Percentiles rank a stretch among this genome's conserved stretches.
Conservation (phyloP, 2,113 vertebrate species). For the Barnardius zonarius region DNA sequence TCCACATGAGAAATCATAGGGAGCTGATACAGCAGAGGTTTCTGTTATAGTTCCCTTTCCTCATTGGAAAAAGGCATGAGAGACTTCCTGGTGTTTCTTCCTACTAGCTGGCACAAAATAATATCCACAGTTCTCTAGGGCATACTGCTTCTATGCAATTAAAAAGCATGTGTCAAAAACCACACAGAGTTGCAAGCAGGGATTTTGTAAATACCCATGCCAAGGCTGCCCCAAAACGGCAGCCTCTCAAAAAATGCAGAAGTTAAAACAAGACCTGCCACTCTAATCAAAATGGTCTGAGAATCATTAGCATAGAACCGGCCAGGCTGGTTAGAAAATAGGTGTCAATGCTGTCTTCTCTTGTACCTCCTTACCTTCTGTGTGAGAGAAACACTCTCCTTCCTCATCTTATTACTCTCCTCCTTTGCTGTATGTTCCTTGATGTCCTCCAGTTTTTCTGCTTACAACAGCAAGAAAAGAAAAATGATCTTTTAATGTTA, state of each 20-base stretch:
- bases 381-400: neutral
- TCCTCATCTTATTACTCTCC: neutral
- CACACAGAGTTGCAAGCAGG: neutral
- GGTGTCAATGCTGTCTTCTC: neutral
- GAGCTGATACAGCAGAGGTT: neutral
- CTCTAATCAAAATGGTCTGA: neutral
- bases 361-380: neutral
- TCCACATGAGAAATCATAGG: neutral
- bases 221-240: neutral
- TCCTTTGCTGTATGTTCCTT: neutral
- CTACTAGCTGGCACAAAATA: neutral
- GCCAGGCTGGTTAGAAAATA: neutral
- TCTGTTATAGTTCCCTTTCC: neutral
- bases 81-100: neutral
- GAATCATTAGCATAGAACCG: neutral
- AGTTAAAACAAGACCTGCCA: neutral
- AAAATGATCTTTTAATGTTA: neutral
- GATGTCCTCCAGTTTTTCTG: neutral
- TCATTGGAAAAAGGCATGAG: neutral
- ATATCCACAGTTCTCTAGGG: neutral
- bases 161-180: neutral
- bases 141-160: neutral
- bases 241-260: neutral
- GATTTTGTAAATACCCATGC: neutral
- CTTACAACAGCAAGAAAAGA: neutral